Percentiles rank a stretch among this genome's conserved stretches.
phyloP scores from a whole-genome alignment of 1,140 invertebrate species.

The Rhizoglyphus robini region DNA sequence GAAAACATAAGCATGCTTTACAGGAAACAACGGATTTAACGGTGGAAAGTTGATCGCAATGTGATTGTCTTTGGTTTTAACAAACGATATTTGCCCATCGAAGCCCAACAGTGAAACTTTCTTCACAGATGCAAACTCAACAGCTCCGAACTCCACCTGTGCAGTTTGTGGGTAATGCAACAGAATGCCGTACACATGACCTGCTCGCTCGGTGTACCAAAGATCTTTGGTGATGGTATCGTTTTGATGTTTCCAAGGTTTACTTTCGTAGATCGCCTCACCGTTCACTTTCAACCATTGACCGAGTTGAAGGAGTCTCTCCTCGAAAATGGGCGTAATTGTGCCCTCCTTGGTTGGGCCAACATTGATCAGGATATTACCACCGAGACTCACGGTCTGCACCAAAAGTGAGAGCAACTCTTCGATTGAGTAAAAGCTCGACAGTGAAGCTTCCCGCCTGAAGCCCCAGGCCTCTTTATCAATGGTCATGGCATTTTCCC shows the following conservation, averaged over 20 bases:
- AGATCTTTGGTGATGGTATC: constrained; percentile 55
- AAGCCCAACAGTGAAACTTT: not conserved
- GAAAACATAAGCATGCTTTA: not conserved
- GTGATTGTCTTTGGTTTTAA: not conserved
- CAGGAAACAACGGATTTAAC: not conserved
- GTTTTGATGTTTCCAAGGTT: constrained; percentile 64
- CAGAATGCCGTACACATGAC: constrained; percentile 44
- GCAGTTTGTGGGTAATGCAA: constrained; percentile 50
- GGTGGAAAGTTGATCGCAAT: not conserved
- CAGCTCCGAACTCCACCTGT: constrained; percentile 38
- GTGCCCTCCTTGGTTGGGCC: constrained; percentile 78
- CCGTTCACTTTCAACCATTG: constrained; percentile 68
- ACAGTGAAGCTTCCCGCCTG: constrained; percentile 52
- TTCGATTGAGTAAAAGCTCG: constrained; percentile 55
- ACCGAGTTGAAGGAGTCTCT: constrained; percentile 53
- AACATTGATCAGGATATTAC: constrained; percentile 75
- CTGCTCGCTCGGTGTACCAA: constrained; percentile 23
- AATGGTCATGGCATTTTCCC: constrained; percentile 79
- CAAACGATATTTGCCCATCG: not conserved
- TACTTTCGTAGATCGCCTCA: constrained; percentile 67
- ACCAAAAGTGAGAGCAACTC: constrained; percentile 58
- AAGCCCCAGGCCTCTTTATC: constrained; percentile 88
- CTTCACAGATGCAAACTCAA: constrained; percentile 20
- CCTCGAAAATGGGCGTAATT: constrained; percentile 76
- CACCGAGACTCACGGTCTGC: constrained; percentile 36